These are phyloP conservation scores for Alethe castanea DNA, from an alignment of 2,113 vertebrate species.

Conservation along the genomic window DNA sequence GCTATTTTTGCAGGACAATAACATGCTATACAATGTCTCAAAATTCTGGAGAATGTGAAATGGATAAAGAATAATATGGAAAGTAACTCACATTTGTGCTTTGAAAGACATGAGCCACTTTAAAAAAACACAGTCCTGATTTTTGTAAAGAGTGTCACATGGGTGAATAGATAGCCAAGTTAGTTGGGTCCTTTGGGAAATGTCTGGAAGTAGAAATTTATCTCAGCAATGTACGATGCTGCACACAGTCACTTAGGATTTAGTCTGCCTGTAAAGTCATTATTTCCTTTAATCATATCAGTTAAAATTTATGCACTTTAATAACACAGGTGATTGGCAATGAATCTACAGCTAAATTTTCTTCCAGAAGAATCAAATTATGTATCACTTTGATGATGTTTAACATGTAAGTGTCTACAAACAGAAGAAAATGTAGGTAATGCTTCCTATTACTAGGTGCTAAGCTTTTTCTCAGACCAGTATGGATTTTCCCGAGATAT, in stretches of 20 bases:
- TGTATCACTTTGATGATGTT: background rate
- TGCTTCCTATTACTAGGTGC: background rate
- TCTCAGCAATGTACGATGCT: background rate
- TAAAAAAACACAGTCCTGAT: background rate
- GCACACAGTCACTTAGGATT: background rate
- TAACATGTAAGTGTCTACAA: background rate
- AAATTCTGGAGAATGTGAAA: background rate
- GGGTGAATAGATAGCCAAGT: background rate
- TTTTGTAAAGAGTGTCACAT: background rate
- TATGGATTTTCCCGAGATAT: background rate
- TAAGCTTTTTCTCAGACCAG: background rate
- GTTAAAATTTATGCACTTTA: background rate
- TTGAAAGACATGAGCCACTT: background rate
- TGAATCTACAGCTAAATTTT: background rate
- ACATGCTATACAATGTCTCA: background rate
- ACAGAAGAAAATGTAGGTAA: background rate
- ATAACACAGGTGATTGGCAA: fast-evolving
- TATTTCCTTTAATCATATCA: background rate
- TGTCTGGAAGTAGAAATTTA: background rate
- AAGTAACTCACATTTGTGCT: background rate
- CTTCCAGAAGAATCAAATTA: background rate
- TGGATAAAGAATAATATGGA: background rate
- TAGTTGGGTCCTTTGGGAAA: background rate
- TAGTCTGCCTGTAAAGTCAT: background rate
- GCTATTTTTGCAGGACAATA: background rate